These are phyloP conservation scores for Erynnis tages DNA, from an alignment of 2,888 invertebrate species.

Conservation along the genomic window DNA sequence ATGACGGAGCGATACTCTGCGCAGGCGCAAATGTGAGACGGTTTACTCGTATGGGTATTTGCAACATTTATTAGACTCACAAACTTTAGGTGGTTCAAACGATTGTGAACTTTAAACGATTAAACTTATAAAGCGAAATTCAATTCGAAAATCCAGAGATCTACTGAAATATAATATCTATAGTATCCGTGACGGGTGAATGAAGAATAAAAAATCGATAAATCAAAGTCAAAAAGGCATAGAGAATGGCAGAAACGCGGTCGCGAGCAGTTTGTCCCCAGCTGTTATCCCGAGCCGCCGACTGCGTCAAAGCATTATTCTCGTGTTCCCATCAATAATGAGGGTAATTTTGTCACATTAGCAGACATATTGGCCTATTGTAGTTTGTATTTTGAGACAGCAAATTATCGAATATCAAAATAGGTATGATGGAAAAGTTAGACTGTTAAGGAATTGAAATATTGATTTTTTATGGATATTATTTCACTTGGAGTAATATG, in stretches of 20 bases:
- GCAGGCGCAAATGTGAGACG: constrained; percentile 63
- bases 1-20: constrained; percentile 79
- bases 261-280: constrained; percentile 73
- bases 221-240: constrained; percentile 83
- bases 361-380: constrained; percentile 70
- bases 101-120: constrained; percentile 46
- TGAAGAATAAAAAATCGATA: constrained; percentile 79
- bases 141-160: constrained; percentile 34
- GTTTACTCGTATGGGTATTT: constrained; percentile 52
- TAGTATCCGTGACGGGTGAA: constrained; percentile 77
- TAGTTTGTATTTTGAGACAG: constrained; percentile 48
- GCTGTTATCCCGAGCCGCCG: constrained; percentile 55
- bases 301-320: constrained; percentile 59
- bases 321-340: constrained; percentile 75
- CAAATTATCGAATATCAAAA: constrained; percentile 19
- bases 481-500: no score
- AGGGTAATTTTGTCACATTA: constrained; percentile 81
- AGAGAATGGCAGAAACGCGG: constrained; percentile 71
- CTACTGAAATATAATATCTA: constrained; percentile 60
- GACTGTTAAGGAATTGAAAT: no score
- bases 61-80: constrained; percentile 43
- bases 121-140: constrained; percentile 37
- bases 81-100: not conserved
- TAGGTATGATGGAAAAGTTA: constrained; percentile 5
- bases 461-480: no score